A percentile compares a stretch with the other conserved stretches of the same genome.
phyloP scores from a whole-genome alignment of 2,113 vertebrate genomes.

The Channa maculata region DNA sequence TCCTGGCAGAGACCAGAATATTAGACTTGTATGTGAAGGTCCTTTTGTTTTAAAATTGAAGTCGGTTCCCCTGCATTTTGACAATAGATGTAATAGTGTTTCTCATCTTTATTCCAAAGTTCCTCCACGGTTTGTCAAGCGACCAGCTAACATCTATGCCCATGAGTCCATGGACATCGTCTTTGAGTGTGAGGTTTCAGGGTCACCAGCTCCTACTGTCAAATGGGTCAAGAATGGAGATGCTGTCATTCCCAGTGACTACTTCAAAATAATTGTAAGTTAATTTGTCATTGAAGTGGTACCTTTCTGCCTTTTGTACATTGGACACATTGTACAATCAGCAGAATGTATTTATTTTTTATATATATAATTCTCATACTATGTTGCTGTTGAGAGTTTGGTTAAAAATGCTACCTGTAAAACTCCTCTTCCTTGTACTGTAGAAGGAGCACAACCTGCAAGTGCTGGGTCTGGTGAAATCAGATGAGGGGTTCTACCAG shows the following conservation, averaged over 20 bases:
- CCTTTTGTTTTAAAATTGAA: not conserved
- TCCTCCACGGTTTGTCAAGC: slow-evolving; percentile 89
- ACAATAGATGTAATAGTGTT: not conserved
- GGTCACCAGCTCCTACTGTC: slow-evolving; percentile 91
- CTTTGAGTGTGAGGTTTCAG: slow-evolving; percentile 94
- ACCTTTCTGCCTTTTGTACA: not conserved
- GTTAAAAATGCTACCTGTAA: not conserved
- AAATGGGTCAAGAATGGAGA: slow-evolving; percentile 99
- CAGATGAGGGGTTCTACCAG: slow-evolving; percentile 98
- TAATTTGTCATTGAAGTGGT: not conserved
- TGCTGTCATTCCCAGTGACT: slow-evolving; percentile 97
- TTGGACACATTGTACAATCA: no score
- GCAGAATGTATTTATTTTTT: no score
- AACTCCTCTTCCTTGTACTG: not conserved
- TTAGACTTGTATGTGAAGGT: slow-evolving; percentile 3
- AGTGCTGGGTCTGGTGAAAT: slow-evolving; percentile 96
- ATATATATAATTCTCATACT: no score
- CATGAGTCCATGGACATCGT: slow-evolving; percentile 96
- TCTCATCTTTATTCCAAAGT: slow-evolving; percentile 78
- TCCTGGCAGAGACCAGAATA: slow-evolving; percentile 11
- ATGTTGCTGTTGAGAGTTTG: not conserved
- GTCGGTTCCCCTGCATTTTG: not conserved
- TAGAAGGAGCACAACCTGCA: slow-evolving; percentile 98
- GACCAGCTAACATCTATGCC: slow-evolving; percentile 90
- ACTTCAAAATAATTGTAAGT: slow-evolving; percentile 97